Percentiles rank a stretch among this genome's conserved stretches.
These are phyloP conservation scores for Rhynchophorus ferrugineus DNA, from an alignment of 1,140 invertebrate genomes.

Conservation along the genomic window DNA sequence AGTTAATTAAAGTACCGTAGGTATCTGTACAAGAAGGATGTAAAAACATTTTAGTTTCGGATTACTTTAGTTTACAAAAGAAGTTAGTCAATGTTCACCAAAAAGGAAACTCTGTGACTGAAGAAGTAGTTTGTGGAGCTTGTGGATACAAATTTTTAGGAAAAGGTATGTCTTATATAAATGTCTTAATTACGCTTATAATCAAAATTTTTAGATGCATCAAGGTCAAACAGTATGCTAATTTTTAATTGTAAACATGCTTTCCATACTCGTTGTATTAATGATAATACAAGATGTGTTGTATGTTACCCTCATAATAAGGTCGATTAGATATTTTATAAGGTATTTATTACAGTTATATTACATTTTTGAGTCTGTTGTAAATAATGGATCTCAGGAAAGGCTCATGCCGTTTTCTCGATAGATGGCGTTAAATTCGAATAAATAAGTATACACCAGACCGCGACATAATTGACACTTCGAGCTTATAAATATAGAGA, in stretches of 20 bases:
- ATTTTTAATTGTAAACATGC: constrained; percentile 86
- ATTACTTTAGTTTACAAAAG: constrained; percentile 85
- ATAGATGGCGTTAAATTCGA: too few species aligned
- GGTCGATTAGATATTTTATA: constrained; percentile 13
- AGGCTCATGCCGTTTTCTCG: too few species aligned
- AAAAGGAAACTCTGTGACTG: constrained; percentile 63
- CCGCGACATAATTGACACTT: too few species aligned
- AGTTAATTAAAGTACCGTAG: too few species aligned
- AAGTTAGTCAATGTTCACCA: constrained; percentile 70
- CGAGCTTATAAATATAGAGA: too few species aligned
- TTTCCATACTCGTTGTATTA: constrained; percentile 81
- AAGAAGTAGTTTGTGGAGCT: constrained; percentile 65
- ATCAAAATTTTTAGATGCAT: constrained; percentile 24
- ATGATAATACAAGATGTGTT: constrained; percentile 36
- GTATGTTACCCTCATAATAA: constrained; percentile 34
- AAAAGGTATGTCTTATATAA: constrained; percentile 45
- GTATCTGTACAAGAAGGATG: constrained; percentile 84
- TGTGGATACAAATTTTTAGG: constrained; percentile 67
- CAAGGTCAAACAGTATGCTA: constrained; percentile 45
- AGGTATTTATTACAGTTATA: constrained; percentile 9
- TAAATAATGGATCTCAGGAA: background rate
- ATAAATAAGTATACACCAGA: too few species aligned
- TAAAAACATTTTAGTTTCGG: constrained; percentile 76
- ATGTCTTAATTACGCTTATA: background rate
- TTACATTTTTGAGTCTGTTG: too few species aligned